phyloP scores from a whole-genome alignment of 2,113 vertebrate genomes.

The Sapayoa aenigma region DNA sequence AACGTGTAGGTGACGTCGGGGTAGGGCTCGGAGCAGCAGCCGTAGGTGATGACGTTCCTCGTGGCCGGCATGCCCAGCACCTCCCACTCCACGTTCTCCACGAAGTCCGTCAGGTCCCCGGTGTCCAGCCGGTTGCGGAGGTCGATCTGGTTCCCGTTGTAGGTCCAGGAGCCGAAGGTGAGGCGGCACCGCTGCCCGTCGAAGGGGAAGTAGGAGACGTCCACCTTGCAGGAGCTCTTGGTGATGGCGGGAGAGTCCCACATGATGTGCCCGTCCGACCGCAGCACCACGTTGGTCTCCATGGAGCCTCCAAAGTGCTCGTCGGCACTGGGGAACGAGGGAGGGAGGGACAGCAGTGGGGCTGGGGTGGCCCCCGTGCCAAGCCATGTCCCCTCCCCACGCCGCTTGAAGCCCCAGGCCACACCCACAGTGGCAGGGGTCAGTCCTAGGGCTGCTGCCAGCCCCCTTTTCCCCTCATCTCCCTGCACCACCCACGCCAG shows the following conservation, averaged over 20 bases:
- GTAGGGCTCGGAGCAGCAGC: constrained; percentile 92
- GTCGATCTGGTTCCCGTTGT: constrained; percentile 89
- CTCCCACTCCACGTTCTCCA: constrained; percentile 92
- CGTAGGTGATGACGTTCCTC: constrained; percentile 80
- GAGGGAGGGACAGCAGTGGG: neutral
- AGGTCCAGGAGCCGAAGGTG: constrained; percentile 93
- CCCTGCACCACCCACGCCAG: fast-evolving
- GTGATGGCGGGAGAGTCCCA: constrained; percentile 92
- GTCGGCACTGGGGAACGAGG: constrained; percentile 74
- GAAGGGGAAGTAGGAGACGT: constrained; percentile 90
- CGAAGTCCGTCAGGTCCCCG: constrained; percentile 83
- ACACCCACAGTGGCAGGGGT: neutral
- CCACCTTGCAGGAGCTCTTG: constrained; percentile 91
- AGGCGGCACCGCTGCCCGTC: constrained; percentile 85
- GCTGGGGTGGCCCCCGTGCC: no score
- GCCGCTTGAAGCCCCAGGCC: fast-evolving
- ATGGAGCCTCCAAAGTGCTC: constrained; percentile 79
- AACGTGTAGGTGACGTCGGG: constrained; percentile 89
- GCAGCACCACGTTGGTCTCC: constrained; percentile 90
- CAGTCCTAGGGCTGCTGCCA: neutral
- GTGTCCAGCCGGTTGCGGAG: constrained; percentile 74
- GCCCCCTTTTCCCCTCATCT: fast-evolving
- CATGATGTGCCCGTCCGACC: constrained; percentile 79
- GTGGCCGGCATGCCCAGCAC: constrained; percentile 86
- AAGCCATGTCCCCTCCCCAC: fast-evolving